These are phyloP conservation scores for Meles meles DNA, from an alignment of 2,113 vertebrate species.

Conservation along the genomic window DNA sequence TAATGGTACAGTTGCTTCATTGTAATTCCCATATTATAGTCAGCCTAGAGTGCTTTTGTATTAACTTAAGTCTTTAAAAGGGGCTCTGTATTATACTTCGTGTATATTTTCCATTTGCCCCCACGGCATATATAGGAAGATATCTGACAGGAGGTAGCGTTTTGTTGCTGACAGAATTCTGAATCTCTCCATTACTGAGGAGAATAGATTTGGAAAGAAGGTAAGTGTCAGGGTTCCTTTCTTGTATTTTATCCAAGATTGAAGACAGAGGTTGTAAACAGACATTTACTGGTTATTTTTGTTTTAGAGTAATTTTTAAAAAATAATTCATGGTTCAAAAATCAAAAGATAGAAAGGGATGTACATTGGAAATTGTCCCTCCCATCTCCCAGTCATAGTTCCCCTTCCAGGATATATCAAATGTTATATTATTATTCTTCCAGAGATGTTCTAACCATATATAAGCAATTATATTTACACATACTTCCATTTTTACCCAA, in stretches of 20 bases:
- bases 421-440: background rate
- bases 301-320: background rate
- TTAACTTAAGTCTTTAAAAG: background rate
- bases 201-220: background rate
- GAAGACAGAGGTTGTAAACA: background rate
- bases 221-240: background rate
- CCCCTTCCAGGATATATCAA: background rate
- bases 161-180: constrained; percentile 9
- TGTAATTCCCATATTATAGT: background rate
- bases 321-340: constrained; percentile 22
- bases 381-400: background rate
- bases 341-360: background rate
- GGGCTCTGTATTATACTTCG: background rate
- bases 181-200: background rate
- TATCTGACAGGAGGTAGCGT: background rate
- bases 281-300: background rate
- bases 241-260: background rate
- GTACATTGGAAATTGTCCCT: background rate
- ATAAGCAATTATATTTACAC: background rate
- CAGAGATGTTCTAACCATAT: background rate
- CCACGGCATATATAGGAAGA: background rate
- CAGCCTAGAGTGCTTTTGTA: background rate
- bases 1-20: background rate
- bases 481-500: background rate
- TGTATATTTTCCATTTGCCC: background rate